Evolutionary conservation across 2,113 vertebrate species (phyloP).

Genomic region (Chloropsis cyanopogon): DNA sequence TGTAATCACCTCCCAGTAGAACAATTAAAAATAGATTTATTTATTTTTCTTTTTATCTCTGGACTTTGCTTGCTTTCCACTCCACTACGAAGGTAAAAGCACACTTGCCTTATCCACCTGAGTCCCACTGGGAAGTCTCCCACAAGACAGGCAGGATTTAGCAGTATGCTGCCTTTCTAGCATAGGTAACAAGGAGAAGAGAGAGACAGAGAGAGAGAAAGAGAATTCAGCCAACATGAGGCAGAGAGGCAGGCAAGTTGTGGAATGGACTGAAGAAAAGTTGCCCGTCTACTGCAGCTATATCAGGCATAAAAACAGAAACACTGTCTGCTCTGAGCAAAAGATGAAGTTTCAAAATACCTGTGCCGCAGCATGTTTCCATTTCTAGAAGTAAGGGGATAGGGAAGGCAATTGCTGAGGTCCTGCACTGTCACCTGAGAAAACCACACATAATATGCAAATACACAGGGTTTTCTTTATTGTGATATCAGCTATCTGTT

Average conservation of each 20-base stretch:
- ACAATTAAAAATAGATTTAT: conserved; percentile 66
- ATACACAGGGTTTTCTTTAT: neutral
- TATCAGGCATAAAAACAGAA: neutral
- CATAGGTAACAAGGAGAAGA: neutral
- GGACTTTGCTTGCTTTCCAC: conserved; percentile 18
- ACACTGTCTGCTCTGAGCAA: neutral
- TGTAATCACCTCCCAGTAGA: conserved; percentile 71
- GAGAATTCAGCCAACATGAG: neutral
- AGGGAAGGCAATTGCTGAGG: neutral
- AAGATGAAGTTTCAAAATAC: neutral
- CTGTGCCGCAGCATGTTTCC: neutral
- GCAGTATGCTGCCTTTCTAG: neutral
- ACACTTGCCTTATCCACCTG: neutral
- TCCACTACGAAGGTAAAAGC: conserved; percentile 6
- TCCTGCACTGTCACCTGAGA: neutral
- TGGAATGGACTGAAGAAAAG: neutral
- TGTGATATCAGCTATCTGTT: neutral
- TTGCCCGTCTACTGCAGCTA: neutral
- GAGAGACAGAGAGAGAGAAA: neutral
- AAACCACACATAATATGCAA: neutral
- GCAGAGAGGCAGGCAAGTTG: neutral
- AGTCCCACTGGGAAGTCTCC: neutral
- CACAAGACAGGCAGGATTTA: neutral
- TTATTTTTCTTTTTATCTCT: neutral
- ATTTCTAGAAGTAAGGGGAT: neutral